phyloP scores from a whole-genome alignment of 2,113 vertebrate genomes.

The Nerophis lumbriciformis region DNA sequence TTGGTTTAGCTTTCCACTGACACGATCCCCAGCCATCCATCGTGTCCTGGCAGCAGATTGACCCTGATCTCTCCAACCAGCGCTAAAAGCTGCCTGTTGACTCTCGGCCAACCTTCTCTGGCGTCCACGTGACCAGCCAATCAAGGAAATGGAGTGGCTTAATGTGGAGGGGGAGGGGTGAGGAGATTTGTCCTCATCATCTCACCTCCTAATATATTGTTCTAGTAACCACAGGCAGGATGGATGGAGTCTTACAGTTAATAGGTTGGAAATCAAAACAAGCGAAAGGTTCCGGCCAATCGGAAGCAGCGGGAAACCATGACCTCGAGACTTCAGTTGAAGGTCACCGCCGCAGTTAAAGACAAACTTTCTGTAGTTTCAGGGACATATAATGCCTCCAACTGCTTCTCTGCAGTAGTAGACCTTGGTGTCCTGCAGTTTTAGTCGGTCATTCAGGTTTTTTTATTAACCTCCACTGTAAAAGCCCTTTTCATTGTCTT shows the following conservation, averaged over 20 bases:
- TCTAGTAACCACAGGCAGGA: slow-evolving; percentile 46
- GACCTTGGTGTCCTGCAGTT: slow-evolving; percentile 19
- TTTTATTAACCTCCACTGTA: too few species aligned
- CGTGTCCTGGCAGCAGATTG: slow-evolving; percentile 25
- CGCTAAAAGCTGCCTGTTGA: slow-evolving; percentile 46
- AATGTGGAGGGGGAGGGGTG: slow-evolving; percentile 66
- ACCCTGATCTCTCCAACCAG: slow-evolving; percentile 33
- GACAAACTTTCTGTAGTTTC: slow-evolving; percentile 17
- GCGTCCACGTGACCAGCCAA: slow-evolving; percentile 62
- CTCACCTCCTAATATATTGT: slow-evolving; percentile 63
- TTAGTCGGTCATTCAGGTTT: neutral
- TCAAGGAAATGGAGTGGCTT: slow-evolving; percentile 67
- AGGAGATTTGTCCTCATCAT: slow-evolving; percentile 49
- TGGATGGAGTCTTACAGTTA: slow-evolving; percentile 51
- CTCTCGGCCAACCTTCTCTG: slow-evolving; percentile 29
- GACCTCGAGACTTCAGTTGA: slow-evolving; percentile 34
- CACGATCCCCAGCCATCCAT: slow-evolving; percentile 34
- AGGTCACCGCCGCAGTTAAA: slow-evolving; percentile 38
- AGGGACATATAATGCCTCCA: slow-evolving; percentile 20
- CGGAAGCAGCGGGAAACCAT: slow-evolving; percentile 23
- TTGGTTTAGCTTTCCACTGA: slow-evolving; percentile 35
- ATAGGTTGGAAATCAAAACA: slow-evolving; percentile 57
- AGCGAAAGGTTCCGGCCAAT: slow-evolving; percentile 22
- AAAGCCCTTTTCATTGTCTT: too few species aligned
- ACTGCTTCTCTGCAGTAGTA: neutral